Evolutionary conservation across 2,888 invertebrate genomes (phyloP).

Genomic region (Myathropa florea): DNA sequence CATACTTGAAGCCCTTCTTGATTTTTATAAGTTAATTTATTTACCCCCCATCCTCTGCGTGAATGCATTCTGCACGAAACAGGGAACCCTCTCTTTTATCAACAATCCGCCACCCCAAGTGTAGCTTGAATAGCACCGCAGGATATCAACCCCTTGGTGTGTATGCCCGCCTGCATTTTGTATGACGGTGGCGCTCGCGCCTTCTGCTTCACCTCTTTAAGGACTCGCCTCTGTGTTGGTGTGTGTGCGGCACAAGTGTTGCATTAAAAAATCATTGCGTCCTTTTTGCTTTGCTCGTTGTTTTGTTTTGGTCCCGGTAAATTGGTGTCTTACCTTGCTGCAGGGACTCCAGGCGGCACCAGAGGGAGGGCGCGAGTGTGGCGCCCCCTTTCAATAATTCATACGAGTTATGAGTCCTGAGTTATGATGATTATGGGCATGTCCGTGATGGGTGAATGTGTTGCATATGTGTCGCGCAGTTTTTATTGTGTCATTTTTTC

Average conservation of each 20-base stretch:
- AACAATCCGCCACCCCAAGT: slow-evolving; percentile 56
- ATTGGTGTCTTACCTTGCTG: slow-evolving; percentile 50
- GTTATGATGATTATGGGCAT: slow-evolving; percentile 35
- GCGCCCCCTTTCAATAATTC: slow-evolving; percentile 61
- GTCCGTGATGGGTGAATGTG: background rate
- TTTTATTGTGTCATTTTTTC: slow-evolving; percentile 7
- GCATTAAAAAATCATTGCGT: slow-evolving; percentile 70
- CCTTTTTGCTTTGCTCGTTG: background rate
- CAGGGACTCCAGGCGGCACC: slow-evolving; percentile 2
- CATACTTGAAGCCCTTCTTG: slow-evolving; percentile 69
- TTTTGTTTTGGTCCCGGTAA: background rate
- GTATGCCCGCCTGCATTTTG: background rate
- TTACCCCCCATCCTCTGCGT: slow-evolving; percentile 37
- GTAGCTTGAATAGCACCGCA: slow-evolving; percentile 42
- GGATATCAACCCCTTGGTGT: slow-evolving; percentile 28
- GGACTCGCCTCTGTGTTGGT: slow-evolving; percentile 1
- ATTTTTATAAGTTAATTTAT: slow-evolving; percentile 71
- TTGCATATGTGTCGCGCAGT: background rate
- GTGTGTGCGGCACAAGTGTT: slow-evolving; percentile 53
- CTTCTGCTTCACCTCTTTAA: slow-evolving; percentile 1
- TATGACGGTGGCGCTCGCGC: slow-evolving; percentile 5
- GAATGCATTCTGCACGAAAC: slow-evolving; percentile 46
- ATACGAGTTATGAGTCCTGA: slow-evolving; percentile 36
- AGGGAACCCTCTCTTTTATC: slow-evolving; percentile 38
- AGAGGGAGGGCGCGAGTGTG: background rate